Conservation (phyloP, 2,797 vertebrate genomes). For the Mycteria americana region DNA sequence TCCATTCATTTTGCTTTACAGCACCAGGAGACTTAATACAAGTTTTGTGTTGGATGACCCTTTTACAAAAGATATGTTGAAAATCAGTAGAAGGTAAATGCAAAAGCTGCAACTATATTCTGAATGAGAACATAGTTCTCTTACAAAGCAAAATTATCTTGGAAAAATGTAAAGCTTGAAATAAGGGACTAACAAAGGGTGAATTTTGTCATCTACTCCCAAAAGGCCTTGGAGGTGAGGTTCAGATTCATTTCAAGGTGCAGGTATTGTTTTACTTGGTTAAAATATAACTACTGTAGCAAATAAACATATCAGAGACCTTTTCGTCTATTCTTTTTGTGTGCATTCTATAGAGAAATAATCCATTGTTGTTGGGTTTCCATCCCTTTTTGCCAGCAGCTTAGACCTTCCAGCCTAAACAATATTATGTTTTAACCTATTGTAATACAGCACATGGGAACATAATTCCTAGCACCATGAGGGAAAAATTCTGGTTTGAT, state of each 20-base stretch:
- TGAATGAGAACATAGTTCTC: neutral
- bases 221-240: neutral
- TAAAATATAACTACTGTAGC: neutral
- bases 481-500: constrained; percentile 1
- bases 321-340: neutral
- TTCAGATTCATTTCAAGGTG: neutral
- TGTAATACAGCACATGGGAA: neutral
- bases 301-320: neutral
- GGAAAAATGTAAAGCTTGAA: neutral
- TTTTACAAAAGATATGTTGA: neutral
- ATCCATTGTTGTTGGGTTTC: neutral
- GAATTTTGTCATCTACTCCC: neutral
- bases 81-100: neutral
- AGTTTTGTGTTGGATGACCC: neutral
- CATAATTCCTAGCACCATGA: neutral
- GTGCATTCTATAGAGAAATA: neutral
- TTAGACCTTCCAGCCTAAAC: neutral
- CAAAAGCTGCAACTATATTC: neutral
- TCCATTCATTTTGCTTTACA: neutral
- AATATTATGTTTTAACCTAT: neutral
- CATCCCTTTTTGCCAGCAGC: neutral
- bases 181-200: neutral
- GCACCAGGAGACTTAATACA: neutral
- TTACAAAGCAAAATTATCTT: neutral
- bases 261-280: neutral